Evolutionary conservation across 2,888 invertebrate species (phyloP).

Genomic region (Agriopis marginaria): DNA sequence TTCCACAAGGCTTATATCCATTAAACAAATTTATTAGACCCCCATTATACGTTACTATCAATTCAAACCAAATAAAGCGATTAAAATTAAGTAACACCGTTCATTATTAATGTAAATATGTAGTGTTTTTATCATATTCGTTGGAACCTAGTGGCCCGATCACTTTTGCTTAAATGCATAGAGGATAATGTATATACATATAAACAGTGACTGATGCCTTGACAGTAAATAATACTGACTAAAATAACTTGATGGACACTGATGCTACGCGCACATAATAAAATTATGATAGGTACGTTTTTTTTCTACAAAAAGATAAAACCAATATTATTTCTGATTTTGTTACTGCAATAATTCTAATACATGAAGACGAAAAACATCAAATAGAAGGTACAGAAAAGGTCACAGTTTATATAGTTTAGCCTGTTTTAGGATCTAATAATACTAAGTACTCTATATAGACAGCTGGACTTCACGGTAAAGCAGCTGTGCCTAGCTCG

Average conservation of each 20-base stretch:
- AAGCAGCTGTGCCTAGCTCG: conserved; percentile 17
- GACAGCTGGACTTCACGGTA: not conserved
- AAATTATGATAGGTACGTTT: not conserved
- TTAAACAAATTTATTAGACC: conserved; percentile 31
- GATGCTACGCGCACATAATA: not conserved
- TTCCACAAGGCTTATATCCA: conserved; percentile 21
- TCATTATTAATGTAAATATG: conserved; percentile 34
- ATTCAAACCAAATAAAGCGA: conserved; percentile 35
- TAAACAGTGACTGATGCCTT: conserved; percentile 24
- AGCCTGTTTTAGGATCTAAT: not conserved
- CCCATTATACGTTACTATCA: conserved; percentile 34
- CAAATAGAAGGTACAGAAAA: not conserved
- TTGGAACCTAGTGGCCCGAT: conserved; percentile 53
- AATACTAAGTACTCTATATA: not conserved
- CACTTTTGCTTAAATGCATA: conserved; percentile 47
- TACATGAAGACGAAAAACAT: not conserved
- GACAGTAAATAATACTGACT: conserved; percentile 8
- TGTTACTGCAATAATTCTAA: not conserved
- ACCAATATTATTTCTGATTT: too few species aligned
- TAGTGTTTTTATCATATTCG: conserved; percentile 36
- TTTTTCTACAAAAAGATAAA: too few species aligned
- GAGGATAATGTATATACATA: conserved; percentile 39
- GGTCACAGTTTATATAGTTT: not conserved
- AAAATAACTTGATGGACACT: conserved; percentile 1
- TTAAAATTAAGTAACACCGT: conserved; percentile 32